phyloP scores from a whole-genome alignment of 2,888 invertebrate species.

The Acanthopleura granulata region DNA sequence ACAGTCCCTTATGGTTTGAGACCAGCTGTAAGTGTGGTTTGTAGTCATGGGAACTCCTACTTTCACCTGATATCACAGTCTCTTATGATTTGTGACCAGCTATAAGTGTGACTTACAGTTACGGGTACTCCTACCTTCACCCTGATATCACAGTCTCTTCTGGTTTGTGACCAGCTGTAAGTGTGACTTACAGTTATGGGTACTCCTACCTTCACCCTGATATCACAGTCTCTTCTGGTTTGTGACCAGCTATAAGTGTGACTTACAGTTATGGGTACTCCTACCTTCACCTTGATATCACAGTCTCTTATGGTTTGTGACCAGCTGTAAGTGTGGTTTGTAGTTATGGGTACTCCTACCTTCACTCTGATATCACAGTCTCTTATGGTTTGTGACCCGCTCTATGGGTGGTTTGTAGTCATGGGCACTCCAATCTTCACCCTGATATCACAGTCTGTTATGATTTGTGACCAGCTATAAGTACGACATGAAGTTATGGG shows the following conservation, averaged over 20 bases:
- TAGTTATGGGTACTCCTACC: slow-evolving; percentile 37
- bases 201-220: slow-evolving; percentile 65
- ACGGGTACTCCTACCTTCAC: slow-evolving; percentile 56
- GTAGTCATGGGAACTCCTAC: slow-evolving; percentile 11
- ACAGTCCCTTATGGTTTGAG: slow-evolving; percentile 85
- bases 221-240: slow-evolving; percentile 80
- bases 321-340: slow-evolving; percentile 81
- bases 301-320: slow-evolving; percentile 86
- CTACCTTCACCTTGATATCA: slow-evolving; percentile 70
- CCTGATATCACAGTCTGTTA: slow-evolving; percentile 78
- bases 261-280: neutral
- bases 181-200: slow-evolving; percentile 78
- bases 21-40: slow-evolving; percentile 82
- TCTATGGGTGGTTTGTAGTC: slow-evolving; percentile 74
- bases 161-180: slow-evolving; percentile 89
- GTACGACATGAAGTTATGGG: slow-evolving; percentile 66
- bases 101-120: slow-evolving; percentile 74
- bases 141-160: slow-evolving; percentile 78
- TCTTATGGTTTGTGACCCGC: slow-evolving; percentile 87
- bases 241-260: slow-evolving; percentile 88
- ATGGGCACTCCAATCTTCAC: slow-evolving; percentile 55
- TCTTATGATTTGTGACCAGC: too few relatives aligned
- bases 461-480: slow-evolving; percentile 89
- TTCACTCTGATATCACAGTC: slow-evolving; percentile 76
- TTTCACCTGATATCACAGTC: too few relatives aligned